phyloP scores from a whole-genome alignment of 2,113 vertebrate species.

The Cebidichthys violaceus region DNA sequence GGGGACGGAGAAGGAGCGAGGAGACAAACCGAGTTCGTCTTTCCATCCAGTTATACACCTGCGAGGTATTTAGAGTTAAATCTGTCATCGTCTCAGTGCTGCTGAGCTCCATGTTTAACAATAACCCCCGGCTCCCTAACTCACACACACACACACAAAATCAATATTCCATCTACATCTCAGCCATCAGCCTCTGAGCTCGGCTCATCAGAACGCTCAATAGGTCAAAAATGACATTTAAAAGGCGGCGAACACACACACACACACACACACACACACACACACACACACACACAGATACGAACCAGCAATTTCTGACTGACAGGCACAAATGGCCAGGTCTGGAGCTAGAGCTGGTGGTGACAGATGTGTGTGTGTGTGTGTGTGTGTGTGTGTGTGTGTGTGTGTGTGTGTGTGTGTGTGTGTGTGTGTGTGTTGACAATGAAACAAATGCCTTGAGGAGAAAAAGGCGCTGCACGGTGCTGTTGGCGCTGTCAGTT shows the following conservation, averaged over 20 bases:
- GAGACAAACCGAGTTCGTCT: background rate
- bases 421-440: slow-evolving; percentile 1
- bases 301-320: slow-evolving; percentile 24
- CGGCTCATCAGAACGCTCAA: slow-evolving; percentile 52
- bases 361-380: slow-evolving; percentile 11
- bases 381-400: slow-evolving; percentile 7
- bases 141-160: slow-evolving; percentile 27
- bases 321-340: slow-evolving; percentile 32
- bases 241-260: slow-evolving; percentile 16
- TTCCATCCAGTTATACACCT: slow-evolving; percentile 43
- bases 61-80: slow-evolving; percentile 47
- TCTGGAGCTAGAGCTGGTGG: slow-evolving; percentile 13
- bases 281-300: background rate
- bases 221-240: slow-evolving; percentile 64
- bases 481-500: background rate
- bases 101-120: slow-evolving; percentile 36
- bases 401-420: background rate
- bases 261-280: slow-evolving; percentile 14
- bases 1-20: background rate
- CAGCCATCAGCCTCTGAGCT: slow-evolving; percentile 32
- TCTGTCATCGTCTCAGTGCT: slow-evolving; percentile 47
- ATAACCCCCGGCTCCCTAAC: background rate
- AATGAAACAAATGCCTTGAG: background rate
- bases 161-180: slow-evolving; percentile 66
- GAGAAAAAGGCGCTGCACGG: background rate